Base-by-base conservation (phyloP, 2,888 invertebrate species). In the Ormyrus nitidulus region DNA sequence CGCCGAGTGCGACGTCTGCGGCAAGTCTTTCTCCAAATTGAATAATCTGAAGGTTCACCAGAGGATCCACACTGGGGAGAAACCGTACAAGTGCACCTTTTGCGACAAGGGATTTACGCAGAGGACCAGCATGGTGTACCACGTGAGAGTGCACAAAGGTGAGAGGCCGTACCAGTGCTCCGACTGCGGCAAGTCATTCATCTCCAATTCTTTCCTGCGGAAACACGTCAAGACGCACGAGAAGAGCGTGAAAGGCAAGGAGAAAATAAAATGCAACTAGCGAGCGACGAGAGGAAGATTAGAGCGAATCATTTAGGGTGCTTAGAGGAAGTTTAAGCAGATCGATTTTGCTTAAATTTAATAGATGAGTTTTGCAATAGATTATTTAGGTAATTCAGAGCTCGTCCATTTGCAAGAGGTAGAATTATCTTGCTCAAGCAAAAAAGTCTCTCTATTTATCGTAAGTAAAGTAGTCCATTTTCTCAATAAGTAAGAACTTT, bases 31-130 rank as follows among this genome's bases (percentile, higher is more conserved):
- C 80, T 87, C 90, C 4, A 89, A 89, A 82, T 85, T 88, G 59
- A 89, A 90, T 74, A 90, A 90, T 80, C 88, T 90, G 71, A 87
- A 88, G 34, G 89, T 90, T 9, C 90, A 90, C 85, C 89, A 89
- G 79, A 87, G 90, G 51, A 88, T 90, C 46, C 92, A 92, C 81
- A 91, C 91, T 0, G 92, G 92, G 4, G 91, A 91, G 80, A 88
- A 91, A 48, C 92, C 92, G 0, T 92, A 91, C 81, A 85, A 90
- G 6, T 92, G 92, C 82, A 89, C 91, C 7, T 87, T 89, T 86
- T 91, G 90, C 77, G 89, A 88, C 51, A 90, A 90, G 82, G 88
- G 88, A 3, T 91, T 91, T 70, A 88, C 89, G 5, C 90, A 91
- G 82, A 88, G 88, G 10, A 89, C 90, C 8, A 88, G 89, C 3